Percentiles rank a stretch among this genome's conserved stretches.
Conservation (phyloP, 2,888 invertebrate species). For the Sylvicola fuscatus region DNA sequence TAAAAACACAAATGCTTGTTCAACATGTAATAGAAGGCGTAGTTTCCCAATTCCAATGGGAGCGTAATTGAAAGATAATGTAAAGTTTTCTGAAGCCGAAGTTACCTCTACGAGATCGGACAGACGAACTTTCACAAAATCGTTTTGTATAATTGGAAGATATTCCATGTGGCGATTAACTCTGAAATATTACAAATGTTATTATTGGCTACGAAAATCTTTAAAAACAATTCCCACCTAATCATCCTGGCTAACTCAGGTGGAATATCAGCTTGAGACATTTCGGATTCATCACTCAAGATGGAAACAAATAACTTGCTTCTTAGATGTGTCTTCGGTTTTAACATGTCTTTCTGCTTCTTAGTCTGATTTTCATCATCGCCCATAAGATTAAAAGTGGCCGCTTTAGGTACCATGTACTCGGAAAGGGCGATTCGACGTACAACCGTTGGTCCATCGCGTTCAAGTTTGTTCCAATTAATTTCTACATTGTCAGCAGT, state of each 20-base stretch:
- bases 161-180: slow-evolving; percentile 41
- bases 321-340: slow-evolving; percentile 55
- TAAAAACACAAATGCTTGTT: slow-evolving; percentile 49
- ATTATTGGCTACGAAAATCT: background rate
- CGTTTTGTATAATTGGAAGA: slow-evolving; percentile 64
- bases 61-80: slow-evolving; percentile 45
- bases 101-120: slow-evolving; percentile 51
- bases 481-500: slow-evolving; percentile 34
- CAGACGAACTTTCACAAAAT: slow-evolving; percentile 61
- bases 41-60: slow-evolving; percentile 65
- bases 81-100: slow-evolving; percentile 34
- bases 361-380: slow-evolving; percentile 18
- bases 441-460: slow-evolving; percentile 36
- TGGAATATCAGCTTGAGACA: slow-evolving; percentile 45
- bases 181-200: slow-evolving; percentile 18
- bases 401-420: slow-evolving; percentile 51
- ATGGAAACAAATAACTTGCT: slow-evolving; percentile 52
- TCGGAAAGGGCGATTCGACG: slow-evolving; percentile 48
- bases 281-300: slow-evolving; percentile 46
- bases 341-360: too few relatives aligned
- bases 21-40: slow-evolving; percentile 55
- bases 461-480: slow-evolving; percentile 32
- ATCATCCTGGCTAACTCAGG: slow-evolving; percentile 41
- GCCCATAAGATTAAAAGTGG: slow-evolving; percentile 48
- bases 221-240: slow-evolving; percentile 22